phyloP scores from a whole-genome alignment of 2,797 vertebrate species.

The Protosalanx chinensis region DNA sequence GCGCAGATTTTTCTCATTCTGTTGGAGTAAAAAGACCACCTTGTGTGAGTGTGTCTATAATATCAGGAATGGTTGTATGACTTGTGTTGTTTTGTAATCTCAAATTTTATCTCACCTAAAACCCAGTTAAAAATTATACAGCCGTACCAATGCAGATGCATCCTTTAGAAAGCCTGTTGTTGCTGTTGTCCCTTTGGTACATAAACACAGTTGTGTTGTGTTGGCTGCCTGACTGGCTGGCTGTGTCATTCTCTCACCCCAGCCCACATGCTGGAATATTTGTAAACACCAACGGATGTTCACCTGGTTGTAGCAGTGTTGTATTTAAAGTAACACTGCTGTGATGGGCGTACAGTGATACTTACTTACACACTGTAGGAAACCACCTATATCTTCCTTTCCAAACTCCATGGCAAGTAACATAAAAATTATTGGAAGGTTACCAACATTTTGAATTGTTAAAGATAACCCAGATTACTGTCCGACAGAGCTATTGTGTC shows the following conservation, averaged over 20 bases:
- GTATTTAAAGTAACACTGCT: constrained; percentile 2
- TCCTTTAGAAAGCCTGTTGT: constrained; percentile 10
- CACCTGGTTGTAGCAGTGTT: not conserved
- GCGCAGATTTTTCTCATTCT: constrained; percentile 33
- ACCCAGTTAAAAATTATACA: too few species aligned
- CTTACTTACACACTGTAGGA: too few species aligned
- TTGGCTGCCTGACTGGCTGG: constrained; percentile 38
- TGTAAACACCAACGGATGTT: constrained; percentile 14
- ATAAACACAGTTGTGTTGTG: constrained; percentile 26
- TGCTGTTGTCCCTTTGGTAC: constrained; percentile 8
- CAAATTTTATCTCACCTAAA: too few species aligned
- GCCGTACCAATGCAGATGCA: too few species aligned
- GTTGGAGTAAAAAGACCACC: constrained; percentile 33
- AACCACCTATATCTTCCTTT: not conserved
- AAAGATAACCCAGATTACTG: not conserved
- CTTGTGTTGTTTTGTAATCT: too few species aligned
- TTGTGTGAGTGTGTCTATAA: not conserved
- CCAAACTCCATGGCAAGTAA: not conserved
- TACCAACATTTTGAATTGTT: not conserved
- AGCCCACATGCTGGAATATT: constrained; percentile 18
- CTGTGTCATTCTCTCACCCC: constrained; percentile 33
- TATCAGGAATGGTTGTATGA: too few species aligned
- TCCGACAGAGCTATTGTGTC: constrained; percentile 1
- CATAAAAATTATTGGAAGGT: too few species aligned
- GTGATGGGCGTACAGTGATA: too few species aligned